Evolutionary conservation across 2,113 vertebrate species (phyloP).

Genomic region (Sitta europaea): DNA sequence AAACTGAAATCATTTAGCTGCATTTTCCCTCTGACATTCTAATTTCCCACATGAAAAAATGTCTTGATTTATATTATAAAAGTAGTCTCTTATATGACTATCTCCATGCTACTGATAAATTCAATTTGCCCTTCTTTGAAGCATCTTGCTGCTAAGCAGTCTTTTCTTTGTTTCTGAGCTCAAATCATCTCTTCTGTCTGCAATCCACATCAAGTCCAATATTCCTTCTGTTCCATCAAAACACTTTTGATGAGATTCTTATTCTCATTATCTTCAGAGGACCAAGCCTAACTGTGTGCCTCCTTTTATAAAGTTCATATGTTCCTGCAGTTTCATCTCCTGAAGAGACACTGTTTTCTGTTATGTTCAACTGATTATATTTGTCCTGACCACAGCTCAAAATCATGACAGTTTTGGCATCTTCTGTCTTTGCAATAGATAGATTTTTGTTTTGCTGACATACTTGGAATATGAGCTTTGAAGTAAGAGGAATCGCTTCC

Average conservation of each 20-base stretch:
- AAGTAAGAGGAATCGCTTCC: not conserved
- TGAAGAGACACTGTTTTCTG: not conserved
- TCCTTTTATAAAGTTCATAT: constrained; percentile 17
- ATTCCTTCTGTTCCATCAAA: not conserved
- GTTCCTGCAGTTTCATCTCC: not conserved
- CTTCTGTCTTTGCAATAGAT: not conserved
- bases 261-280: constrained; percentile 31
- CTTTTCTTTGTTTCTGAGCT: constrained; percentile 30
- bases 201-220: not conserved
- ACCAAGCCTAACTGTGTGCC: not conserved
- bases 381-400: constrained; percentile 15
- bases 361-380: not conserved
- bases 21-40: not conserved
- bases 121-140: constrained; percentile 34
- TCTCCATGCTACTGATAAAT: constrained; percentile 13
- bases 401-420: not conserved
- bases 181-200: not conserved
- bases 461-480: not conserved
- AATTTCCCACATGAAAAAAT: not conserved
- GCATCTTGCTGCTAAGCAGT: not conserved
- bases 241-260: constrained; percentile 25
- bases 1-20: not conserved
- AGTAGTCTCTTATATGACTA: constrained; percentile 10
- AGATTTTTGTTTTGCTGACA: not conserved
- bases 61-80: not conserved